Percentiles rank a stretch among this genome's conserved stretches.
These are phyloP conservation scores for Apis laboriosa DNA, from an alignment of 1,140 invertebrate genomes.

Conservation along the genomic window DNA sequence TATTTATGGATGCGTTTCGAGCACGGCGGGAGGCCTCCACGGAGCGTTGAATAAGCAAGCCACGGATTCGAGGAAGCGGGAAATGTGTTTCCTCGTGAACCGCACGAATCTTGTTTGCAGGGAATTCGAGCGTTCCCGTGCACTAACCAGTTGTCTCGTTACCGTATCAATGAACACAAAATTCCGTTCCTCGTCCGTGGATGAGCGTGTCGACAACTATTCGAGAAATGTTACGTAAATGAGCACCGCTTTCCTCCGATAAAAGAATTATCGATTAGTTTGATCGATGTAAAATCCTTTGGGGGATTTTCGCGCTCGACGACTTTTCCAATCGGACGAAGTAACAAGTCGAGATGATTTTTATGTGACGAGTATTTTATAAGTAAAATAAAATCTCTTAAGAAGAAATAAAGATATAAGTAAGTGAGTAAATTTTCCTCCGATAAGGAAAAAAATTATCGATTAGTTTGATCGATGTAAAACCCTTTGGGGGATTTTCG, in stretches of 20 bases:
- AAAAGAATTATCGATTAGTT: too few relatives aligned
- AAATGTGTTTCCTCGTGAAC: background rate
- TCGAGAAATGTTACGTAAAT: background rate
- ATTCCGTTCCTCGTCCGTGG: background rate
- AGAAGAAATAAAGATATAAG: too few relatives aligned
- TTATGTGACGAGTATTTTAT: too few relatives aligned
- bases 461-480: too few relatives aligned
- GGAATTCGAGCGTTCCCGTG: background rate
- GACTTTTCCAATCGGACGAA: too few relatives aligned
- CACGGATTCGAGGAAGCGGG: background rate
- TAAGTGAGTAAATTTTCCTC: background rate
- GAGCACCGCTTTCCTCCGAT: background rate
- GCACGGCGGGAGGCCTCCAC: constrained; percentile 2
- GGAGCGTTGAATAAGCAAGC: constrained; percentile 30
- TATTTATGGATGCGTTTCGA: constrained; percentile 30
- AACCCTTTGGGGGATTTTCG: too few relatives aligned
- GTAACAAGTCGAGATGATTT: too few relatives aligned
- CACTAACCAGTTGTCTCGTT: background rate
- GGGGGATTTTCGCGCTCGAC: background rate
- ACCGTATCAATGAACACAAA: background rate
- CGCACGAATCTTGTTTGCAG: background rate
- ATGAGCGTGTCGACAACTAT: background rate
- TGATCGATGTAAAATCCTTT: too few relatives aligned
- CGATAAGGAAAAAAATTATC: background rate
- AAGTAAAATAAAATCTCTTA: too few relatives aligned